Evolutionary conservation across 2,888 invertebrate species (phyloP), one percentile per base, ranked within the genome.

Genomic region (Malthinus flaveolus): DNA sequence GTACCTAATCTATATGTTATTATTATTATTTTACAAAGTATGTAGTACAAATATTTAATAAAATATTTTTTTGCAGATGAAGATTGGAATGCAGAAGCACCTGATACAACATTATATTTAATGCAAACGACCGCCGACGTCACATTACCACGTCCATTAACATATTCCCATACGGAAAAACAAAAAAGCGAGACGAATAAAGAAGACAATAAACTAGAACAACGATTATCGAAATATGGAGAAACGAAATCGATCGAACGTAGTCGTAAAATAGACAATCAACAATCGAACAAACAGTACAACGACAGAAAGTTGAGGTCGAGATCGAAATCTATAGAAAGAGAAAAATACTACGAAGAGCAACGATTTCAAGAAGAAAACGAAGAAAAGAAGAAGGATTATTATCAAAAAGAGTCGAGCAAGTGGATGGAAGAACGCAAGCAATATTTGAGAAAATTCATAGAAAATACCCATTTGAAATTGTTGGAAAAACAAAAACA

Each of bases 41-140:
- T n/a, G n/a, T 5, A 23, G 11, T 15, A 6, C 34, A 42, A 34
- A 15, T 52, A 56, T 31, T 32, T 7, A 33, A 11, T 42, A 34
- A 51, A 33, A 11, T 45, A 58, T 63, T 71, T 64, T 71, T 15
- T 85, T 85, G 7, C 84, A 90, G 90, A 90, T 79, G 90, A 90
- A 70, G 90, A 90, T 72, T 90, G 89, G 89, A 86, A 84, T 45
- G 84, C 84, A 62, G 85, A 86, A 66, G 83, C 84, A 11, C 83
- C 84, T 7, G 81, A 82, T 59, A 79, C 79, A 32, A 76, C 81
- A 1, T 70, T 81, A 47, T 87, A 87, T 72, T 79, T 87, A 76
- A 85, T 87, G 82, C 83, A 84, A 68, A 82, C 82, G 64, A 81
- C 82, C 0, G 81, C 83, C 69, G 77, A 69, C 59, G 71, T 74